Conservation (phyloP, 2,113 vertebrate genomes). For the Forbesichthys agassizii region DNA sequence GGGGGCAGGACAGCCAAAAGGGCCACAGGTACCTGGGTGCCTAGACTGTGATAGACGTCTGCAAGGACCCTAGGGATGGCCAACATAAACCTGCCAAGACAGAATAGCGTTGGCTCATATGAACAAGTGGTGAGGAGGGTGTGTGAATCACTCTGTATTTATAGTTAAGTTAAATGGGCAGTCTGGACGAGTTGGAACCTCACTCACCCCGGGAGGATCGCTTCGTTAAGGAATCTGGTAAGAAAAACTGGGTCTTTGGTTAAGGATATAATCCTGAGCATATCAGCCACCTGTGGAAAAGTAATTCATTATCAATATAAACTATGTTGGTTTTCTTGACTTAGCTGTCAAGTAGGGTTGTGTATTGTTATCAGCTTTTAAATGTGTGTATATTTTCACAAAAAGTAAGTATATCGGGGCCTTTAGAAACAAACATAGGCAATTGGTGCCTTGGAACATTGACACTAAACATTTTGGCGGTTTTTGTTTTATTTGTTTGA, state of each 20-base stretch:
- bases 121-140: not conserved
- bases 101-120: not conserved
- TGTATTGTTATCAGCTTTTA: too few relatives aligned
- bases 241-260: slow-evolving; percentile 86
- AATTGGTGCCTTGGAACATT: too few relatives aligned
- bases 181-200: not conserved
- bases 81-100: slow-evolving; percentile 78
- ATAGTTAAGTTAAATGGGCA: too few relatives aligned
- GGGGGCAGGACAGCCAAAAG: slow-evolving; percentile 84
- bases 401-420: too few relatives aligned
- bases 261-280: slow-evolving; percentile 87
- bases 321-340: too few relatives aligned
- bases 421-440: too few relatives aligned
- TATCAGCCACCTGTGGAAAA: slow-evolving; percentile 81
- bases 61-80: slow-evolving; percentile 84
- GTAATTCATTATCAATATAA: not conserved
- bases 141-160: not conserved
- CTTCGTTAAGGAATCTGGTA: slow-evolving; percentile 84
- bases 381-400: too few relatives aligned
- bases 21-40: slow-evolving; percentile 84
- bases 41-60: slow-evolving; percentile 86
- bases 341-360: too few relatives aligned
- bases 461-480: too few relatives aligned
- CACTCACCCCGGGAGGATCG: slow-evolving; percentile 84
- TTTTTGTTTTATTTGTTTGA: too few relatives aligned